Evolutionary conservation across 2,113 vertebrate genomes (phyloP).

Genomic region (Crotalus viridis): DNA sequence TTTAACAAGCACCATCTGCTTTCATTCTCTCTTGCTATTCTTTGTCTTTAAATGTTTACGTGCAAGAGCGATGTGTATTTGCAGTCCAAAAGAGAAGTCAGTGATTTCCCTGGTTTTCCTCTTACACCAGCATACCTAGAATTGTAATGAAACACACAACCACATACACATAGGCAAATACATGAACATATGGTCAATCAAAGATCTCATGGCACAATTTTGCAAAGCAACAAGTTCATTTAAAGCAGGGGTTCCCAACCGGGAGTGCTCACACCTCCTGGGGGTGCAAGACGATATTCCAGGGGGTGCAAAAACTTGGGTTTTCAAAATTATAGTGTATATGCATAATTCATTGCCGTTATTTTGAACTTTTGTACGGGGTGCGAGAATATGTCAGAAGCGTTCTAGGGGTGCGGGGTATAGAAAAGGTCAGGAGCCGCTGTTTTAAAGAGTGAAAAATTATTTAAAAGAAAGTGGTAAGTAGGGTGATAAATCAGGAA

Average conservation of each 20-base stretch:
- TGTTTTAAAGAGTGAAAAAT: neutral
- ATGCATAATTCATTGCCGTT: too few species aligned
- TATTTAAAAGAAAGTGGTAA: neutral
- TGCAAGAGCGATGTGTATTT: neutral
- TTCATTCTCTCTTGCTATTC: neutral
- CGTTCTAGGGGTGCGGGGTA: too few species aligned
- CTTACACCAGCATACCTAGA: neutral
- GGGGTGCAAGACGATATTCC: too few species aligned
- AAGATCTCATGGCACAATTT: neutral
- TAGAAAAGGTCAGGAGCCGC: too few species aligned
- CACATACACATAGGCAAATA: neutral
- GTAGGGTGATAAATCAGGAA: neutral
- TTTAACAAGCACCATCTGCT: neutral
- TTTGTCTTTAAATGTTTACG: neutral
- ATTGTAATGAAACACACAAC: neutral
- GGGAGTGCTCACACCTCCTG: too few species aligned
- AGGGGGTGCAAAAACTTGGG: too few species aligned
- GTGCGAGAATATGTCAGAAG: too few species aligned
- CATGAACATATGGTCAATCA: neutral
- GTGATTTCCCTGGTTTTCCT: neutral
- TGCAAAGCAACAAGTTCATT: neutral
- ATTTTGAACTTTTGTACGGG: too few species aligned
- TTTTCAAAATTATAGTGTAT: too few species aligned
- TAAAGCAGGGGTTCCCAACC: neutral
- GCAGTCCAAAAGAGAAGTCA: neutral